Evolutionary conservation across 2,888 invertebrate species (phyloP).

Genomic region (Drosophila affinis): DNA sequence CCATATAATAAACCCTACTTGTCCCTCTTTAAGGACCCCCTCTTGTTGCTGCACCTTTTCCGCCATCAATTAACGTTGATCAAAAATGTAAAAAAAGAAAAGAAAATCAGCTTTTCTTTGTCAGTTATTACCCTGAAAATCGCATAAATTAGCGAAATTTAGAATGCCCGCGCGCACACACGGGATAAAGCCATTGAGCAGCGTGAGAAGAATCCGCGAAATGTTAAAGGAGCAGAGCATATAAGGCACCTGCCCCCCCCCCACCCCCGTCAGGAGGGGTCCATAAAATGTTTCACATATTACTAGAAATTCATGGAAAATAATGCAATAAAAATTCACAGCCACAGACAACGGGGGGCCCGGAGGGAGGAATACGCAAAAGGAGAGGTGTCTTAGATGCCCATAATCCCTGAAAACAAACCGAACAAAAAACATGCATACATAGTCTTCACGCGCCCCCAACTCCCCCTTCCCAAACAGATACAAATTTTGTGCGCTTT

Average conservation of each 20-base stretch:
- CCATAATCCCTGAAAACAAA: slow-evolving; percentile 30
- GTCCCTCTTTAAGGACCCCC: no score
- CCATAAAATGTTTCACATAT: slow-evolving; percentile 65
- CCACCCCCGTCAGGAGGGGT: no score
- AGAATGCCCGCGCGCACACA: background rate
- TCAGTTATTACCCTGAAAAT: slow-evolving; percentile 40
- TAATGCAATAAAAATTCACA: slow-evolving; percentile 83
- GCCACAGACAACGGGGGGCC: slow-evolving; percentile 41
- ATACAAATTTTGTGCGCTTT: slow-evolving; percentile 69
- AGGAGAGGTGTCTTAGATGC: slow-evolving; percentile 30
- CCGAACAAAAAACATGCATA: slow-evolving; percentile 9
- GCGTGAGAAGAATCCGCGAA: background rate
- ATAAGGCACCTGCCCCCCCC: no score
- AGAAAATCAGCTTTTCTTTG: slow-evolving; percentile 12
- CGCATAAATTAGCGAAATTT: slow-evolving; percentile 60
- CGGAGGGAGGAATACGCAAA: background rate
- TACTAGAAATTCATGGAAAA: slow-evolving; percentile 81
- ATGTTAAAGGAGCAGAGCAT: background rate
- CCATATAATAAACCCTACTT: background rate
- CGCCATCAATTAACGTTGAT: slow-evolving; percentile 47
- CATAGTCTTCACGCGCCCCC: background rate
- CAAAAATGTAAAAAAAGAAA: slow-evolving; percentile 27
- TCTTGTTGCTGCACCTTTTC: background rate
- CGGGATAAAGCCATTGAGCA: slow-evolving; percentile 10
- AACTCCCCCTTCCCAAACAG: background rate